Evolutionary conservation across 1,140 invertebrate genomes (phyloP), one percentile per base, ranked within the genome.

Genomic region (Marisa cornuarietis): DNA sequence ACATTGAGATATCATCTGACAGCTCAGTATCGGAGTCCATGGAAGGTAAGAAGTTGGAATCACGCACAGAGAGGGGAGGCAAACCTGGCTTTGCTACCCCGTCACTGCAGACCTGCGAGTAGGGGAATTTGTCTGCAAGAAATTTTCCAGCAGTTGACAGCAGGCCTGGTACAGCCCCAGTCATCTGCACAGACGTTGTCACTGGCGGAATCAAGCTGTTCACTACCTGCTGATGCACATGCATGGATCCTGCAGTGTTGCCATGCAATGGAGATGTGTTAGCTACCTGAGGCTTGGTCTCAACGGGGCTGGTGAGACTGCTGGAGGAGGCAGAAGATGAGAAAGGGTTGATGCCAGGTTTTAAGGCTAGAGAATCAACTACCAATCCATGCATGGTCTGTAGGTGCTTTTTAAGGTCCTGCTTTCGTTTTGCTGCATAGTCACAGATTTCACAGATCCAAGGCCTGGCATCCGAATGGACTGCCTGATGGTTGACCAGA

Each of bases 371-470:
- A 18, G 81, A 82, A 22, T 82, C 81, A 10, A 82, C 81, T 61
- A 82, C 73, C 78, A 82, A 58, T 18, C 81, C 81, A 51, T 85
- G 84, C 49, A 82, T 81, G 0, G 83, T 81, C 68, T 83, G 80
- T 52, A 84, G 62, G 52, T 85, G 84, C 66, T 85, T 85, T 26
- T 84, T 84, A 24, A 85, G 78, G 75, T 85, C 84, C 65, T 82
- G 80, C 65, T 84, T 82, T 16, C 84, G 63, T 76, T 85, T 85
- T 42, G 84, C 84, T 13, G 83, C 84, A 74, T 85, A 85, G 58
- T 83, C 82, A 79, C 84, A 85, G 49, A 84, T 75, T 51, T 81
- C 73, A 61, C 84, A 85, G 16, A 80, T 75, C 76, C 81, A 85
- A 0, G 84, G 84, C 18, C 84, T 51, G 22, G 69, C 79, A 31